phyloP scores from a whole-genome alignment of 2,113 vertebrate genomes.

The Gymnarchus niloticus region DNA sequence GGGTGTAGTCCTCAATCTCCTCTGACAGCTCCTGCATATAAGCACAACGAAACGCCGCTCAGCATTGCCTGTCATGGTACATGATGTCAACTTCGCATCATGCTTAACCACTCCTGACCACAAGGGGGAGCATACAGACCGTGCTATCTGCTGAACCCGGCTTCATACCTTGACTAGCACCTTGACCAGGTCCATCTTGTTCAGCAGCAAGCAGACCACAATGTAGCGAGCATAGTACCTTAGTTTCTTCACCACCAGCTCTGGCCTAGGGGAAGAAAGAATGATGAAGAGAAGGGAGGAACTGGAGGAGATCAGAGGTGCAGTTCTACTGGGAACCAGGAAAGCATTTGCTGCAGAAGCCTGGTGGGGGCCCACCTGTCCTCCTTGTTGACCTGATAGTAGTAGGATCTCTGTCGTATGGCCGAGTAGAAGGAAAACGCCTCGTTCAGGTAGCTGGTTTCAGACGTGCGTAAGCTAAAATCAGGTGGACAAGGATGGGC shows the following conservation, averaged over 20 bases:
- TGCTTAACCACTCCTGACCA: not conserved
- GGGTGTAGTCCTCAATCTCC: conserved; percentile 96
- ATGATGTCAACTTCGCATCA: no score
- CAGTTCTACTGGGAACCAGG: not conserved
- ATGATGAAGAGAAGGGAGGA: not conserved
- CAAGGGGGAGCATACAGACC: not conserved
- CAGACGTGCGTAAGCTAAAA: conserved; percentile 87
- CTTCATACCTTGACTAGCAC: conserved; percentile 80
- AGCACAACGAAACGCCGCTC: conserved; percentile 18
- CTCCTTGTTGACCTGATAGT: conserved; percentile 96
- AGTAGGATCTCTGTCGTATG: conserved; percentile 94
- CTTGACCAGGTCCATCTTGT: conserved; percentile 98
- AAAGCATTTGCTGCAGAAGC: not conserved
- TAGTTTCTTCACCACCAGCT: conserved; percentile 94
- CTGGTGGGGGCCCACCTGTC: conserved; percentile 68
- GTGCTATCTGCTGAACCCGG: not conserved
- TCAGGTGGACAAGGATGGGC: not conserved
- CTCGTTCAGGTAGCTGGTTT: conserved; percentile 98
- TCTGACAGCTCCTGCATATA: conserved; percentile 85
- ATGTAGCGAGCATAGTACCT: conserved; percentile 96
- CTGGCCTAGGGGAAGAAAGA: conserved; percentile 67
- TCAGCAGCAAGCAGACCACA: conserved; percentile 95
- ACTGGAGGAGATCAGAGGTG: no score
- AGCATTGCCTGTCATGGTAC: not conserved
- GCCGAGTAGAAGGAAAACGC: conserved; percentile 99